Conservation (phyloP, 1,140 invertebrate genomes). For the Rhopalosiphum padi region DNA sequence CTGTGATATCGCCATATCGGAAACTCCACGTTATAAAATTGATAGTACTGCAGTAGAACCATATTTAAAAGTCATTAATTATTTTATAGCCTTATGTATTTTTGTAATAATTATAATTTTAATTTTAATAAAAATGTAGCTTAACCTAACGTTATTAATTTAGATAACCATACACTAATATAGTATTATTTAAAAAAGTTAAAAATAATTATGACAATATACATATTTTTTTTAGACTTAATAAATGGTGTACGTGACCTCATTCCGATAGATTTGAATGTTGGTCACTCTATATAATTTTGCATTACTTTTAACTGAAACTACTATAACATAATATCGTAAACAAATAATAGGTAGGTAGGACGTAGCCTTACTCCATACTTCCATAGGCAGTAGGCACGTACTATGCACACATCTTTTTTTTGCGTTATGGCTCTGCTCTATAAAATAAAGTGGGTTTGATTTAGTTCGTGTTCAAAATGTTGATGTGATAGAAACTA, state of each 20-base stretch:
- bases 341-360: slow-evolving; percentile 45
- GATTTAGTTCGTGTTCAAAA: background rate
- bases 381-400: background rate
- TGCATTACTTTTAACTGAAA: background rate
- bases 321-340: slow-evolving; percentile 21
- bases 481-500: background rate
- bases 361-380: background rate
- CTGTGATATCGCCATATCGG: background rate
- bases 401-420: background rate
- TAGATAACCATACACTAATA: background rate
- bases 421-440: background rate
- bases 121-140: background rate
- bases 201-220: background rate
- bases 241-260: background rate
- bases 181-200: background rate
- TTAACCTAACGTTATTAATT: background rate
- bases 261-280: background rate
- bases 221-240: background rate
- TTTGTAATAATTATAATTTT: background rate
- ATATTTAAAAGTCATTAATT: background rate
- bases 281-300: slow-evolving; percentile 31
- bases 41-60: slow-evolving; percentile 25
- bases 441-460: background rate
- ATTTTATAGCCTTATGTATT: background rate
- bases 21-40: slow-evolving; percentile 49